Percentiles rank a stretch among this genome's conserved stretches.
These are phyloP conservation scores for Mionectes macconnelli DNA, from an alignment of 2,113 vertebrate species.

Conservation along the genomic window DNA sequence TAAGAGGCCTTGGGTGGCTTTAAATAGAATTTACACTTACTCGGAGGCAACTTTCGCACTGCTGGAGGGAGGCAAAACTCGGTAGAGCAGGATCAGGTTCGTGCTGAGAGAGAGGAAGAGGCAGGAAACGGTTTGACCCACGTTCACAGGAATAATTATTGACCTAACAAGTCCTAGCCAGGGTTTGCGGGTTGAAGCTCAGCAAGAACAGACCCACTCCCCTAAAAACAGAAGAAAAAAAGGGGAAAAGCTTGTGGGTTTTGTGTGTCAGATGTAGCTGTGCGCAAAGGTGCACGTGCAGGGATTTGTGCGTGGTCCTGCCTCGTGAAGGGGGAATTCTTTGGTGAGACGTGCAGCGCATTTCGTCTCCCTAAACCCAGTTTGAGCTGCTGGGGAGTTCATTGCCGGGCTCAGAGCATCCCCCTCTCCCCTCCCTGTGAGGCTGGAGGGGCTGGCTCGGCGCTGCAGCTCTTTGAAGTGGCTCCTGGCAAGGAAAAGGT, in stretches of 20 bases:
- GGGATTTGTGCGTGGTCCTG: not conserved
- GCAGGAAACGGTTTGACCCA: slow-evolving; percentile 62
- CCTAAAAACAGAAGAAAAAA: not conserved
- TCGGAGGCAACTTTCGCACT: not conserved
- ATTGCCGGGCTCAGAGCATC: not conserved
- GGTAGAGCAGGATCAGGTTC: not conserved
- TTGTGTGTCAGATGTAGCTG: not conserved
- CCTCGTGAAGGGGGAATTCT: not conserved
- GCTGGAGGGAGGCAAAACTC: not conserved
- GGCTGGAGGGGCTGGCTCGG: not conserved
- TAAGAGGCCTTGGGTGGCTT: not conserved
- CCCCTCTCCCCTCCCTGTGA: not conserved
- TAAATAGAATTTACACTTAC: slow-evolving; percentile 26
- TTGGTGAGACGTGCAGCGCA: accelerated
- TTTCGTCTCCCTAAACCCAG: not conserved
- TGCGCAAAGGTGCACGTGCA: not conserved
- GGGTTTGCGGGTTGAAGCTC: slow-evolving; percentile 59
- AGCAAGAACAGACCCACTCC: slow-evolving; percentile 36
- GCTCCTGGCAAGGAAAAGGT: not conserved
- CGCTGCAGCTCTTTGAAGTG: not conserved
- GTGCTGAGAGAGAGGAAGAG: not conserved
- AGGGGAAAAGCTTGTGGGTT: not conserved
- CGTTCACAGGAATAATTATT: slow-evolving; percentile 71
- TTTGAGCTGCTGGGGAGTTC: not conserved
- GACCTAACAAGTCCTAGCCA: slow-evolving; percentile 58